A percentile compares a stretch with the other conserved stretches of the same genome.
Evolutionary conservation across 2,113 vertebrate genomes (phyloP).

Genomic region (Nerophis lumbriciformis): DNA sequence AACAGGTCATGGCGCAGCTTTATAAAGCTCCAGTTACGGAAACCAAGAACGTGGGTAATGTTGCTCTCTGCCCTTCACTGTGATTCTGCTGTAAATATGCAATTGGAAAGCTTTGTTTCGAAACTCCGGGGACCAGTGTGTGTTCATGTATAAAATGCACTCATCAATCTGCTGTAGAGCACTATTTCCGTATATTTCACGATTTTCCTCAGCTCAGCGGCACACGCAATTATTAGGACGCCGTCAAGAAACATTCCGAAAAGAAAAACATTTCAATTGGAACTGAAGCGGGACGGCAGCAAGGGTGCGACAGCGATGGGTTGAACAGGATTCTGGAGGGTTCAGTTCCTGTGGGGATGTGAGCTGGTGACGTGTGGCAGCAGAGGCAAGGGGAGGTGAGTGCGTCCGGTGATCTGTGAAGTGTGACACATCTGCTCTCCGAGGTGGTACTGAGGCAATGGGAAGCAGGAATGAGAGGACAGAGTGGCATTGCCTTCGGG

Average conservation of each 20-base stretch:
- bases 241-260: constrained; percentile 26
- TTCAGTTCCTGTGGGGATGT: constrained; percentile 33
- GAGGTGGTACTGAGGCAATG: constrained; percentile 13
- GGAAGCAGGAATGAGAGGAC: neutral
- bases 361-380: constrained; percentile 43
- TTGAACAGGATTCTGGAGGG: constrained; percentile 37
- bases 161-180: constrained; percentile 22
- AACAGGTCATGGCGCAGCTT: neutral
- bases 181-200: constrained; percentile 11
- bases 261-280: neutral
- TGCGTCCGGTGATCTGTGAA: constrained; percentile 43
- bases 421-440: constrained; percentile 45
- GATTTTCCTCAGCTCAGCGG: constrained; percentile 1
- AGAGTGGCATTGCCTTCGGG: constrained; percentile 13
- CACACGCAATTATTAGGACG: constrained; percentile 10
- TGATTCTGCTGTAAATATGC: constrained; percentile 18
- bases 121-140: constrained; percentile 6
- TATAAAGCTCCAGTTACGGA: neutral
- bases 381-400: constrained; percentile 52
- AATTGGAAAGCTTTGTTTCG: constrained; percentile 11
- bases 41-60: neutral
- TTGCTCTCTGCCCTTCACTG: constrained; percentile 1
- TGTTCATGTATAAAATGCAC: constrained; percentile 3
- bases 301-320: constrained; percentile 31
- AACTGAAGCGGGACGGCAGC: constrained; percentile 30